A percentile compares a stretch with the other conserved stretches of the same genome.
phyloP scores from a whole-genome alignment of 2,113 vertebrate genomes.

The Oreotrochilus melanogaster region DNA sequence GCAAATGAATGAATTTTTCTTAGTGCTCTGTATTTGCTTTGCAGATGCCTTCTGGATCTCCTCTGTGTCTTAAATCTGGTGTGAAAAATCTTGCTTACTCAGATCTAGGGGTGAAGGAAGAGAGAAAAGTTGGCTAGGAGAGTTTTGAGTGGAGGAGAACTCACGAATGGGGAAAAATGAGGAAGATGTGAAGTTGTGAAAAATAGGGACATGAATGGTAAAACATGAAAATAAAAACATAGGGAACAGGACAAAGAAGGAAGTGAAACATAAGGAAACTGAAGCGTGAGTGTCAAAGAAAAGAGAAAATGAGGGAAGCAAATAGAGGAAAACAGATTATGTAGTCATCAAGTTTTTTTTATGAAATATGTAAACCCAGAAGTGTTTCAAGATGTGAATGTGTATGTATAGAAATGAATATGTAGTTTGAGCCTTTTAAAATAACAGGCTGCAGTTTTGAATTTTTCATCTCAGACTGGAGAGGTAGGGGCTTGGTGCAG shows the following conservation, averaged over 20 bases:
- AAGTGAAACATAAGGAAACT: conserved; percentile 22
- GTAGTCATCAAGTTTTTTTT: background rate
- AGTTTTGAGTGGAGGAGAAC: background rate
- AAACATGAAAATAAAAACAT: conserved; percentile 25
- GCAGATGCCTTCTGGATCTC: background rate
- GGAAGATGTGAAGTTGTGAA: background rate
- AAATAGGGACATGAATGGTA: background rate
- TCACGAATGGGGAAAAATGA: background rate
- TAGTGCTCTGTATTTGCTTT: background rate
- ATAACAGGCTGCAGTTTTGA: background rate
- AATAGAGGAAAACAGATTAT: conserved; percentile 6
- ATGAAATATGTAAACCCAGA: background rate
- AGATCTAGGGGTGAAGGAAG: background rate
- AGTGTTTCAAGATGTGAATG: background rate
- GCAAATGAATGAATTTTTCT: background rate
- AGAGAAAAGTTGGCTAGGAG: background rate
- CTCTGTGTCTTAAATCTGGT: background rate
- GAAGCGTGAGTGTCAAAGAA: background rate
- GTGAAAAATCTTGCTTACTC: background rate
- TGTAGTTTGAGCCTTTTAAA: background rate
- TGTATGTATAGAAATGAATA: background rate
- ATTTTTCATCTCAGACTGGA: background rate
- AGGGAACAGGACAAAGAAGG: conserved; percentile 36
- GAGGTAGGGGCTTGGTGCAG: background rate
- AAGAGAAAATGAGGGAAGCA: conserved; percentile 1